A percentile compares a stretch with the other conserved stretches of the same genome.
These are phyloP conservation scores for Manis javanica DNA, from an alignment of 2,797 vertebrate species.

Conservation along the genomic window DNA sequence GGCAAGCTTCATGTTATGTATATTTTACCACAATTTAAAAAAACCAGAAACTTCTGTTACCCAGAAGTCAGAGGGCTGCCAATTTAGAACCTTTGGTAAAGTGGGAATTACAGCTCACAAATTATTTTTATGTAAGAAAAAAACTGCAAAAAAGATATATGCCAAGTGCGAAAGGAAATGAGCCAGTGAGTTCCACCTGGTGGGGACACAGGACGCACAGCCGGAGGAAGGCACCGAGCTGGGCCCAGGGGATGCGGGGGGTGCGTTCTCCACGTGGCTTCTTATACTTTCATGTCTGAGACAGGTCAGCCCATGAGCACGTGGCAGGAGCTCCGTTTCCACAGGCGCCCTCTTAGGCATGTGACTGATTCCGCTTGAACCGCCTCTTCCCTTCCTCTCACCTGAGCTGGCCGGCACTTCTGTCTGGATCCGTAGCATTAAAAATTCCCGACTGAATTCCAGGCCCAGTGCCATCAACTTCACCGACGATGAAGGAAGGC, in stretches of 20 bases:
- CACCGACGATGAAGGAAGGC: slow-evolving; percentile 83
- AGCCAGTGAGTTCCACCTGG: background rate
- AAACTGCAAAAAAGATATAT: accelerated
- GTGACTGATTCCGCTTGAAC: accelerated
- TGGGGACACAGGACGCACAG: accelerated
- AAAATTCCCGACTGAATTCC: slow-evolving; percentile 86
- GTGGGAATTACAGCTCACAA: background rate
- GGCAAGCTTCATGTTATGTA: background rate
- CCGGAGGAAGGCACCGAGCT: accelerated
- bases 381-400: slow-evolving; percentile 53
- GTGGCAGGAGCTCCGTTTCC: accelerated
- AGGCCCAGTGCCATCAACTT: slow-evolving; percentile 85
- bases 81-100: background rate
- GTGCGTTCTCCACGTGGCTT: background rate
- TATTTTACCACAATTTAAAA: background rate
- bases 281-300: background rate
- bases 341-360: accelerated
- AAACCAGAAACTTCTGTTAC: background rate
- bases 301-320: accelerated
- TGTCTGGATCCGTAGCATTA: slow-evolving; percentile 85
- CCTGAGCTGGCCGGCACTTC: slow-evolving; percentile 80
- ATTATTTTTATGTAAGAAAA: background rate
- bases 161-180: background rate
- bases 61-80: background rate
- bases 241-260: too few relatives aligned